Evolutionary conservation across 2,888 invertebrate species (phyloP).

Genomic region (Isotomurus palustris): DNA sequence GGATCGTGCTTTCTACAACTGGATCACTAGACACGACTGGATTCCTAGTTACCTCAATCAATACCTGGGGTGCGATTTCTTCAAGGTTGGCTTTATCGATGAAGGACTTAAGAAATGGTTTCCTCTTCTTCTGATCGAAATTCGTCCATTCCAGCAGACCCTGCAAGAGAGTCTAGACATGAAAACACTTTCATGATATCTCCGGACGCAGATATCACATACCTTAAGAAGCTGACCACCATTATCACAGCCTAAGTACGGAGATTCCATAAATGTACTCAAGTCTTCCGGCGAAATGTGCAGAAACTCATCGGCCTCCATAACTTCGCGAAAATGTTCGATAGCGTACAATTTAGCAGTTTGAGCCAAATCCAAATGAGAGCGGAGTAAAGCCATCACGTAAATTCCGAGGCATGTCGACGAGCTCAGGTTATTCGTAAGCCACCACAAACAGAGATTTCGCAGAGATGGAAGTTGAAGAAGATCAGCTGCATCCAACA

Average conservation of each 20-base stretch:
- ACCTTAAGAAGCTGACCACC: constrained; percentile 47
- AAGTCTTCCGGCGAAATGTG: constrained; percentile 45
- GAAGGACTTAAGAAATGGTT: constrained; percentile 39
- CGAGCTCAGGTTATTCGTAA: constrained; percentile 45
- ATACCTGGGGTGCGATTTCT: constrained; percentile 45
- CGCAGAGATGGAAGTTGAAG: constrained; percentile 47
- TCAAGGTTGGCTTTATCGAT: constrained; percentile 44
- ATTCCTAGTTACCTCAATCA: constrained; percentile 45
- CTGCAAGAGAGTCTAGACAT: constrained; percentile 29
- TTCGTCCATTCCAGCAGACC: constrained; percentile 46
- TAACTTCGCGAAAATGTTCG: constrained; percentile 47
- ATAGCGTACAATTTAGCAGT: constrained; percentile 46
- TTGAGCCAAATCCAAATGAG: constrained; percentile 47
- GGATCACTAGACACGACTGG: constrained; percentile 38
- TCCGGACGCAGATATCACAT: neutral
- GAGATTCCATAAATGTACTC: constrained; percentile 43
- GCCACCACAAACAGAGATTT: constrained; percentile 47
- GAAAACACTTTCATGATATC: constrained; percentile 9
- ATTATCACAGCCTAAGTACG: constrained; percentile 46
- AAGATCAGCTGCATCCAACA: constrained; percentile 47
- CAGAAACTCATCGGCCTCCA: constrained; percentile 47
- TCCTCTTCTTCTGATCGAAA: constrained; percentile 38
- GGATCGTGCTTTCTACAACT: constrained; percentile 34
- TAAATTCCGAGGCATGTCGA: constrained; percentile 47
- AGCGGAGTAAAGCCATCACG: constrained; percentile 44